Conservation (phyloP, 2,888 invertebrate genomes). For the Scaptomyza cyrtandrae region DNA sequence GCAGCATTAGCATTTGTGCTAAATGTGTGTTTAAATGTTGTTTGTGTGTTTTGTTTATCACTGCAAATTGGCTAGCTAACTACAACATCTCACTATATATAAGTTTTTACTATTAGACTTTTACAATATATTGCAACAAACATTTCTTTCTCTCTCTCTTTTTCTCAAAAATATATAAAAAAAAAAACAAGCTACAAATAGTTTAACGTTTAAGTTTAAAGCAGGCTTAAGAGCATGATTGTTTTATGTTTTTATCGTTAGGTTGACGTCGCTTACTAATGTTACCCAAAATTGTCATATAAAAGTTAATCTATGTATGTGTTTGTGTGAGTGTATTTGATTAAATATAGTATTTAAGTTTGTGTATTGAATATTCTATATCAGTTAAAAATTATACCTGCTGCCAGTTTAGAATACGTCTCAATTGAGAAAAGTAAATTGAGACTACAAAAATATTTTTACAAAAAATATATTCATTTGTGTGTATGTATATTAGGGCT, state of each 20-base stretch:
- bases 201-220: slow-evolving; percentile 76
- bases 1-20: slow-evolving; percentile 50
- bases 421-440: slow-evolving; percentile 35
- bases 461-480: slow-evolving; percentile 55
- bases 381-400: slow-evolving; percentile 28
- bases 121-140: slow-evolving; percentile 76
- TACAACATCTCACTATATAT: slow-evolving; percentile 66
- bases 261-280: slow-evolving; percentile 55
- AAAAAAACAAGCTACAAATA: slow-evolving; percentile 73
- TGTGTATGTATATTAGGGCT: slow-evolving; percentile 8
- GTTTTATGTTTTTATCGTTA: slow-evolving; percentile 63
- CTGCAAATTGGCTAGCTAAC: slow-evolving; percentile 74
- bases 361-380: slow-evolving; percentile 10
- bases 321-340: slow-evolving; percentile 8
- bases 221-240: slow-evolving; percentile 64
- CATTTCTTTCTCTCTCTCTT: slow-evolving; percentile 20
- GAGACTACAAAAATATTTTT: slow-evolving; percentile 48
- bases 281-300: slow-evolving; percentile 71
- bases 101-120: slow-evolving; percentile 70
- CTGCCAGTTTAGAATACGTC: slow-evolving; percentile 39
- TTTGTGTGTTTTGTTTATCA: slow-evolving; percentile 19
- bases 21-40: slow-evolving; percentile 18
- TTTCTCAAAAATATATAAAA: slow-evolving; percentile 56
- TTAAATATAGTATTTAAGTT: slow-evolving; percentile 3
- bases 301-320: slow-evolving; percentile 62